These are phyloP conservation scores for Lagopus leucura DNA, from an alignment of 2,113 vertebrate species.

Conservation along the genomic window DNA sequence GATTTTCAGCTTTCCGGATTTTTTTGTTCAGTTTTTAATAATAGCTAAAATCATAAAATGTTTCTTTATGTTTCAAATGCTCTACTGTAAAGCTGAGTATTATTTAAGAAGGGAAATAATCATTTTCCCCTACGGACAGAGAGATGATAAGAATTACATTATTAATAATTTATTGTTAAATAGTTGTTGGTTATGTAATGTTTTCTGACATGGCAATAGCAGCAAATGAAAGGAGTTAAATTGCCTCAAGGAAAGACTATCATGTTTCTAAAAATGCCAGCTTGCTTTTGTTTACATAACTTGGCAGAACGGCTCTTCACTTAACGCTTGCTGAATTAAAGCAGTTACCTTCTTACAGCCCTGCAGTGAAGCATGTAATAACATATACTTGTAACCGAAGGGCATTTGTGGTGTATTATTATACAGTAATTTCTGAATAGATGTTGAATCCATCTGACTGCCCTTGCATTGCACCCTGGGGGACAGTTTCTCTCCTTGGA, in stretches of 20 bases:
- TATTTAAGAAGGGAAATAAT: neutral
- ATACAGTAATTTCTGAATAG: neutral
- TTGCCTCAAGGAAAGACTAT: neutral
- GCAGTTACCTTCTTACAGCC: neutral
- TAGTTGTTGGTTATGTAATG: neutral
- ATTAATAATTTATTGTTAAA: neutral
- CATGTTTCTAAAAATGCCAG: neutral
- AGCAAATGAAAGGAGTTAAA: neutral
- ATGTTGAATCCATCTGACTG: neutral
- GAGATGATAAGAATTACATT: neutral
- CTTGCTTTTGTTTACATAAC: neutral
- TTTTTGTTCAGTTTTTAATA: neutral
- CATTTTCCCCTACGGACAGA: neutral
- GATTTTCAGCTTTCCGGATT: neutral
- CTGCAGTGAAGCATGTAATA: neutral
- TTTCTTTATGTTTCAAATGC: neutral
- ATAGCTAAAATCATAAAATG: neutral
- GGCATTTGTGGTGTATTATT: neutral
- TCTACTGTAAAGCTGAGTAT: neutral
- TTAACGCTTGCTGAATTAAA: neutral
- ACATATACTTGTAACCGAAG: fast-evolving
- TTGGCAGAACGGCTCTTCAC: neutral
- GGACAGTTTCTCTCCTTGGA: neutral
- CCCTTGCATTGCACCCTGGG: no score
- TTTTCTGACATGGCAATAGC: neutral